These are phyloP conservation scores for Mormyrus iriodes DNA, from an alignment of 2,113 vertebrate species.

Conservation along the genomic window DNA sequence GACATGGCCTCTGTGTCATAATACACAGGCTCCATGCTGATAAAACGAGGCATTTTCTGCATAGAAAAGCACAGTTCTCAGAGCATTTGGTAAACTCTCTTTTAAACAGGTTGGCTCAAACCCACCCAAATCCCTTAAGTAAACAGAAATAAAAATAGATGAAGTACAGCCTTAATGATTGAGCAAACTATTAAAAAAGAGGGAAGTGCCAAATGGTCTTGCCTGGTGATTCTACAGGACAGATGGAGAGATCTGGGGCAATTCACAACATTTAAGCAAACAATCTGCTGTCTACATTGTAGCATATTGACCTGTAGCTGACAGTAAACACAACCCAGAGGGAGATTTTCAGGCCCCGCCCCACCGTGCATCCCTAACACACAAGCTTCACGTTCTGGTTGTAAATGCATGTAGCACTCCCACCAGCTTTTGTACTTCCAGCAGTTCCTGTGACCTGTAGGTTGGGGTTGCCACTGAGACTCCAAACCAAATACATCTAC, in stretches of 20 bases:
- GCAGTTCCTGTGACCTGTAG: neutral
- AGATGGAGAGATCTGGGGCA: constrained; percentile 15
- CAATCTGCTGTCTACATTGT: constrained; percentile 12
- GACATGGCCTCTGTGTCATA: neutral
- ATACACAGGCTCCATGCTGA: neutral
- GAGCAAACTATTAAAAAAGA: neutral
- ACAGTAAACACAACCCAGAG: neutral
- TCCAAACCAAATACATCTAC: neutral
- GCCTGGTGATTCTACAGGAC: constrained; percentile 12
- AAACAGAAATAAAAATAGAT: constrained; percentile 6
- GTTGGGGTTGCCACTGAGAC: neutral
- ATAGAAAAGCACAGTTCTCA: neutral
- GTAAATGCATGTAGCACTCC: neutral
- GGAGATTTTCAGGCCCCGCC: neutral
- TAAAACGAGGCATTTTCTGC: neutral
- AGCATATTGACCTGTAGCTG: constrained; percentile 16
- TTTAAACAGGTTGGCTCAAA: neutral
- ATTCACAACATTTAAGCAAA: constrained; percentile 8
- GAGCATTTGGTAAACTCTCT: neutral
- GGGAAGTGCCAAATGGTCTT: neutral
- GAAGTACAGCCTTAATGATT: neutral
- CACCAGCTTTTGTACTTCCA: neutral
- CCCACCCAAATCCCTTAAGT: constrained; percentile 1
- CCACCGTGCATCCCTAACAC: neutral
- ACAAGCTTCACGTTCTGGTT: neutral